Evolutionary conservation across 2,113 vertebrate genomes (phyloP), one percentile per base, ranked within the genome.

Genomic region (Osmerus mordax): DNA sequence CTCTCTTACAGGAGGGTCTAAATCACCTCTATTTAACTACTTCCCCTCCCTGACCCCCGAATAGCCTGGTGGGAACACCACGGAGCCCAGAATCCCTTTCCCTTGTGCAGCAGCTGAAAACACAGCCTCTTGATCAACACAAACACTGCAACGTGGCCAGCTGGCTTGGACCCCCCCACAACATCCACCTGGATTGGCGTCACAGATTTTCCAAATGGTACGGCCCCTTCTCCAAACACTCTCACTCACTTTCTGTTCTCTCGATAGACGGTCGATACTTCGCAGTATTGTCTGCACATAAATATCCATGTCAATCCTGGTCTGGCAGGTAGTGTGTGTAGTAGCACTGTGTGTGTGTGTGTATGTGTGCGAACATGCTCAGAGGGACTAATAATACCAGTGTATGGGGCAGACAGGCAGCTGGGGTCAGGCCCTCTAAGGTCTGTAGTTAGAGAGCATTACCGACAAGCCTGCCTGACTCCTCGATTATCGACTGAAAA

Each of bases 401-500:
- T 23, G 56, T 59, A 3, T 8, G 7, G 19, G 18, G 19, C 58
- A 23, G 56, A 21, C 54, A 58, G 79, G 60, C 68, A 75, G 66
- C 78, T 72, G 72, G 67, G 1, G 74, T 75, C 23, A 29, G 53
- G 29, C 63, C 63, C 9, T 6, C 5, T 29, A 14, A 23, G 28
- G 71, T 78, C 55, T 64, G 71, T 74, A 82, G 74, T 69, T 77
- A 32, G 61, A 70, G 77, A 76, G 80, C 82, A 83, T 86, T 86
- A 85, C 18, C 73, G 55, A 69, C 70, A 74, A 82, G 87, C 68
- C 86, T 64, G 3, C 2, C 71, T 25, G 89, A 80, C 87, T 84
- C 80, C 67, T n/a, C 66, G 78, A 59, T 63, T 74, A 89, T 88
- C 15, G 87, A 89, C 84, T 86, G 9, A 19, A 64, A 69, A 23